A percentile compares a stretch with the other conserved stretches of the same genome.
phyloP scores from a whole-genome alignment of 2,888 invertebrate genomes.

The Nomada flava region DNA sequence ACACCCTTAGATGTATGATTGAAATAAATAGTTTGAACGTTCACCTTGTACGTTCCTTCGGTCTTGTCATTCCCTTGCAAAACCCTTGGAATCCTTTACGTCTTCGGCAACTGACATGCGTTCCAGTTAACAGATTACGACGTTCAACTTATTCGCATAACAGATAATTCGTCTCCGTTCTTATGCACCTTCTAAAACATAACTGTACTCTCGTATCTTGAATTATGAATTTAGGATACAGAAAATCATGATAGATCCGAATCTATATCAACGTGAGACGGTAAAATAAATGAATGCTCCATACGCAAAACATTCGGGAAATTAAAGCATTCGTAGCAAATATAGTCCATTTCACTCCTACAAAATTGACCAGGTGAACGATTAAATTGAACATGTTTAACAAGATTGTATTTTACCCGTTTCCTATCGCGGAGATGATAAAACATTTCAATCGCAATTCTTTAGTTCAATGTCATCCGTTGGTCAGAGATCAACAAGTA shows the following conservation, averaged over 20 bases:
- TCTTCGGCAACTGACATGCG: constrained; percentile 2
- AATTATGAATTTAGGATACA: constrained; percentile 43
- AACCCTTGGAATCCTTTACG: background rate
- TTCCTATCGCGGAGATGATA: constrained; percentile 2
- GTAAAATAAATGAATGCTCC: constrained; percentile 9
- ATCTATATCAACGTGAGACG: constrained; percentile 14
- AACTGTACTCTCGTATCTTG: constrained; percentile 46
- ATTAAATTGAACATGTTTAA: background rate
- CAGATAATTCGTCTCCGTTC: constrained; percentile 22
- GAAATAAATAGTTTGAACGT: background rate
- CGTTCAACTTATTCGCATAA: constrained; percentile 38
- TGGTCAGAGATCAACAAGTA: constrained; percentile 43
- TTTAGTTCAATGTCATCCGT: constrained; percentile 26
- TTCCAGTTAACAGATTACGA: constrained; percentile 41
- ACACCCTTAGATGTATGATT: background rate
- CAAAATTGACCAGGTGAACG: background rate
- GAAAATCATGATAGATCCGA: background rate
- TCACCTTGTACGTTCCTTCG: background rate
- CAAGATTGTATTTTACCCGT: background rate
- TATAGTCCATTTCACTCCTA: background rate
- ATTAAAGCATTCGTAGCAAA: background rate
- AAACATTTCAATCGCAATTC: constrained; percentile 23
- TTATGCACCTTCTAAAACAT: constrained; percentile 33
- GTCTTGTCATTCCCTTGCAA: background rate
- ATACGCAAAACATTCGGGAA: constrained; percentile 2